These are phyloP conservation scores for Champsocephalus esox DNA, from an alignment of 2,797 vertebrate genomes.

Conservation along the genomic window DNA sequence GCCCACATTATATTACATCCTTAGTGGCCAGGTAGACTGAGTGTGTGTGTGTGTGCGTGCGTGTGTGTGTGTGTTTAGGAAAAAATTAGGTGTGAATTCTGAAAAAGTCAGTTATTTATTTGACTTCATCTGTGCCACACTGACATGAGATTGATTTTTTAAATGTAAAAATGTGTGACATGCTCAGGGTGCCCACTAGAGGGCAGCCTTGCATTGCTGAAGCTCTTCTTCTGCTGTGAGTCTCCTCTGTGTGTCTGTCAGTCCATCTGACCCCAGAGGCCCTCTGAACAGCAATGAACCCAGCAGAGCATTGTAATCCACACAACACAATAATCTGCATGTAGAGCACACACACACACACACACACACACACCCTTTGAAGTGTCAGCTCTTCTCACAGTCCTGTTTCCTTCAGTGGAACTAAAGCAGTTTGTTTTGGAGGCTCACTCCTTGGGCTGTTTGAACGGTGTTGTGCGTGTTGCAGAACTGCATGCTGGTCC, in stretches of 20 bases:
- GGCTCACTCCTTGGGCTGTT: neutral
- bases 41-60: too few relatives aligned
- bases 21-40: too few relatives aligned
- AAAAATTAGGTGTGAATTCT: too few relatives aligned
- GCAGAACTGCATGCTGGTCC: neutral
- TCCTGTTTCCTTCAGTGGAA: slow-evolving; percentile 21
- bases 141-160: neutral
- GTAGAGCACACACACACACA: neutral
- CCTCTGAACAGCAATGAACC: slow-evolving; percentile 21
- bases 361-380: slow-evolving; percentile 14
- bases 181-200: slow-evolving; percentile 46
- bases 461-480: slow-evolving; percentile 20
- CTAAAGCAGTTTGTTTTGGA: slow-evolving; percentile 33
- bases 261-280: neutral
- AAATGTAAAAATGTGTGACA: neutral
- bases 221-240: neutral
- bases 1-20: too few relatives aligned
- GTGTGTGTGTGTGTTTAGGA: too few relatives aligned
- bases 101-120: too few relatives aligned
- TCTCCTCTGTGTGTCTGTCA: slow-evolving; percentile 3
- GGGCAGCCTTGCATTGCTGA: slow-evolving; percentile 40
- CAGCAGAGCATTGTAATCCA: slow-evolving; percentile 33
- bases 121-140: neutral
- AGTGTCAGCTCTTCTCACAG: slow-evolving; percentile 1
- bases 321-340: slow-evolving; percentile 21